These are phyloP conservation scores for Drosophila anomalata DNA, from an alignment of 2,888 invertebrate genomes.

Conservation along the genomic window DNA sequence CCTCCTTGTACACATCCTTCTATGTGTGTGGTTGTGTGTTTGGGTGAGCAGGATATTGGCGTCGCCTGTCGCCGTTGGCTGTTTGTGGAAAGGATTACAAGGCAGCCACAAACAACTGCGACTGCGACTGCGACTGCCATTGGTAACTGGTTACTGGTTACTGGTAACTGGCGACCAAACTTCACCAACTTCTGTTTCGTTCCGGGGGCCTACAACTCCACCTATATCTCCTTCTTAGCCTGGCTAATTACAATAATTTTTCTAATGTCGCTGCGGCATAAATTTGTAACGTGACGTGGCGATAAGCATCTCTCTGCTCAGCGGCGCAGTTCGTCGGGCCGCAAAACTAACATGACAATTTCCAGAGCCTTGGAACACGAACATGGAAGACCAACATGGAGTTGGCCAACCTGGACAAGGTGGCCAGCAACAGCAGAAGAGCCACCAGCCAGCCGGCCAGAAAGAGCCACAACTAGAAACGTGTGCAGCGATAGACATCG, in stretches of 20 bases:
- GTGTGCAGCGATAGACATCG: constrained; percentile 68
- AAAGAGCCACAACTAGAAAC: constrained; percentile 49
- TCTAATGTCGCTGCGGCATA: constrained; percentile 70
- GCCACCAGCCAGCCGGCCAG: neutral
- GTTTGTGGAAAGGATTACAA: constrained; percentile 75
- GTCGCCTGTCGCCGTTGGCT: constrained; percentile 60
- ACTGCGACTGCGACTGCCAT: constrained; percentile 19
- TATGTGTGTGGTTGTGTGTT: constrained; percentile 5
- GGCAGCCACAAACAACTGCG: constrained; percentile 65
- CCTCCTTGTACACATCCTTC: neutral
- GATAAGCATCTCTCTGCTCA: constrained; percentile 63
- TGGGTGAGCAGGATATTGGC: constrained; percentile 67
- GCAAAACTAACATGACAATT: constrained; percentile 72
- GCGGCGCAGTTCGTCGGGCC: constrained; percentile 32
- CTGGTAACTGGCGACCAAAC: constrained; percentile 21
- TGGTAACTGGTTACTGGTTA: constrained; percentile 21
- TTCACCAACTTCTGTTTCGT: constrained; percentile 15
- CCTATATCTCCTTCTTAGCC: constrained; percentile 40
- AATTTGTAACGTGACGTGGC: constrained; percentile 72
- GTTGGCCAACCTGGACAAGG: constrained; percentile 36
- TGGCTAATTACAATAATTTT: constrained; percentile 74
- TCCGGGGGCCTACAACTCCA: constrained; percentile 34
- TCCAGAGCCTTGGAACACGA: constrained; percentile 65
- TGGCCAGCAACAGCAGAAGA: constrained; percentile 13
- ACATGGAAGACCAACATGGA: constrained; percentile 58